These are phyloP conservation scores for Passerculus sandwichensis DNA, from an alignment of 2,797 vertebrate species.

Conservation along the genomic window DNA sequence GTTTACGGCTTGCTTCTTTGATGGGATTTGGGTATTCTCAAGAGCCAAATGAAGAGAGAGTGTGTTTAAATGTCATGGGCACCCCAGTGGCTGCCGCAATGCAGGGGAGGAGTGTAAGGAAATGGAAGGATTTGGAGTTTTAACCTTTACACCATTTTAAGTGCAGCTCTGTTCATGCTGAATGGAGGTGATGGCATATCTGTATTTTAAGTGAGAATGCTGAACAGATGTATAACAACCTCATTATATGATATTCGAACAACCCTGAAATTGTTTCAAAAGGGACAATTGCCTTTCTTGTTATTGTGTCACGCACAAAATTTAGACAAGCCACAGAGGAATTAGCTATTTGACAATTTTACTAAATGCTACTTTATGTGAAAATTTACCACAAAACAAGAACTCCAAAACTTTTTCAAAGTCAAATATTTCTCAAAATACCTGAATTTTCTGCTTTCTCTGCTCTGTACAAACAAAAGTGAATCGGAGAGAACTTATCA, in stretches of 20 bases:
- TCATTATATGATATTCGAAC: not conserved
- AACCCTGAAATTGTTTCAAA: not conserved
- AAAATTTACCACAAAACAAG: not conserved
- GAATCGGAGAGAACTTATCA: not conserved
- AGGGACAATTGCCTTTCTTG: not conserved
- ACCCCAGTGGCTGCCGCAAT: not conserved
- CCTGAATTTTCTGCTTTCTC: not conserved
- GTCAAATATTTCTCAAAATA: not conserved
- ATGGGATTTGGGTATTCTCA: not conserved
- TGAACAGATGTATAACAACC: not conserved
- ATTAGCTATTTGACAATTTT: not conserved
- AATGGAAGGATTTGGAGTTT: not conserved
- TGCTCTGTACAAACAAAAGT: not conserved
- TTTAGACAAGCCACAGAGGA: not conserved
- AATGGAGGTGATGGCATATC: not conserved
- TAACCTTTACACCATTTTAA: not conserved
- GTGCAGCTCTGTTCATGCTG: rapidly evolving
- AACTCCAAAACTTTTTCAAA: not conserved
- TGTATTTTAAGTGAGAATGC: not conserved
- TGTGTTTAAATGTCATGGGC: not conserved
- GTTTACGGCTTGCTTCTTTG: not conserved
- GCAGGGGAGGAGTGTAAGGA: not conserved
- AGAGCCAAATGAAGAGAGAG: not conserved
- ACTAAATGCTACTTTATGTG: rapidly evolving
- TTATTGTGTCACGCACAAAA: not conserved